These are phyloP conservation scores for Pachydiplax longipennis DNA, from an alignment of 2,888 invertebrate genomes.

Conservation along the genomic window DNA sequence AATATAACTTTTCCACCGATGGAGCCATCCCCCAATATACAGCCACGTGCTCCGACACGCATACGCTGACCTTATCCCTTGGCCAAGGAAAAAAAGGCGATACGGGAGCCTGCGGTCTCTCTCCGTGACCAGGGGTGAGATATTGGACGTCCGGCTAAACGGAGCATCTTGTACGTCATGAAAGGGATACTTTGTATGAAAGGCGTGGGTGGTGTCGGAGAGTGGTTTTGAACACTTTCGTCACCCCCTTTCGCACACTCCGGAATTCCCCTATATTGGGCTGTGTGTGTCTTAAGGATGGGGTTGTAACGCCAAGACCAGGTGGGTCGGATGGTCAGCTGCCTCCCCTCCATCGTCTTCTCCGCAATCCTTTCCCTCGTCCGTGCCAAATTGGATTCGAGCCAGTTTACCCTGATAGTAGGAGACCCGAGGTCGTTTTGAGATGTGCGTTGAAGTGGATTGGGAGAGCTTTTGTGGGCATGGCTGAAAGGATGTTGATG, in stretches of 20 bases:
- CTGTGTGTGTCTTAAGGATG: neutral
- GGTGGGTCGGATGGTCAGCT: constrained; percentile 18
- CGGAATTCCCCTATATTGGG: neutral
- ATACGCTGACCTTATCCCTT: neutral
- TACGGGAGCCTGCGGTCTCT: neutral
- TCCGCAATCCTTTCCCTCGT: neutral
- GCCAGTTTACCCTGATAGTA: constrained; percentile 28
- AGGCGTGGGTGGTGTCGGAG: neutral
- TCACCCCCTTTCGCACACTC: neutral
- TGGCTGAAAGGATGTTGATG: constrained; percentile 39
- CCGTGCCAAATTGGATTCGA: constrained; percentile 33
- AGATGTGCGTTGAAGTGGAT: constrained; percentile 43
- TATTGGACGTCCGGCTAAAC: neutral
- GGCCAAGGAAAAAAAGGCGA: neutral
- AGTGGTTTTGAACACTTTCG: neutral
- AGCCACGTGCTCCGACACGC: neutral
- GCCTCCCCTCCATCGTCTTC: neutral
- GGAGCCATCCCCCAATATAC: neutral
- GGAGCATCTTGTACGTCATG: neutral
- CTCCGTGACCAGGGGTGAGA: neutral
- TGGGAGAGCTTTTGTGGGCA: constrained; percentile 30
- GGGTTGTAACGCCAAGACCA: neutral
- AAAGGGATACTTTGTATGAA: neutral
- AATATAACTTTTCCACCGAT: neutral
- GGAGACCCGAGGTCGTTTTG: neutral